These are phyloP conservation scores for Caenorhabditis brenneri DNA, from an alignment of 1,140 invertebrate species.

Conservation along the genomic window DNA sequence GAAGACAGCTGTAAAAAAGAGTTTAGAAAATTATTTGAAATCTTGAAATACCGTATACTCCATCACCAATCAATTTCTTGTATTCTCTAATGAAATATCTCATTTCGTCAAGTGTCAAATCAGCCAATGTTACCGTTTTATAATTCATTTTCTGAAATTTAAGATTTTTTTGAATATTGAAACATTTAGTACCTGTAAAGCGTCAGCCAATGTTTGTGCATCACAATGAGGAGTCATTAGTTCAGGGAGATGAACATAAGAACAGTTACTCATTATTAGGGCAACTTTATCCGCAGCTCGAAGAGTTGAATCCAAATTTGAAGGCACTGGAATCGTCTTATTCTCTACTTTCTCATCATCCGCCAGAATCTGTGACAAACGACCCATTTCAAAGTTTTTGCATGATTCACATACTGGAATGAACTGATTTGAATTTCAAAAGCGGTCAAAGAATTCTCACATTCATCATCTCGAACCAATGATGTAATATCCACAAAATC, in stretches of 20 bases:
- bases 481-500: conserved; percentile 58
- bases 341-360: conserved; percentile 8
- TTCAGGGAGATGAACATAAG: conserved; percentile 71
- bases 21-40: not conserved
- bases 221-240: conserved; percentile 72
- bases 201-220: conserved; percentile 67
- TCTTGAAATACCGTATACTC: conserved; percentile 71
- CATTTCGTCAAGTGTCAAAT: conserved; percentile 73
- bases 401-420: conserved; percentile 59
- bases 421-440: not conserved
- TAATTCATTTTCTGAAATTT: conserved; percentile 69
- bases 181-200: conserved; percentile 60
- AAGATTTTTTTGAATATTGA: not conserved
- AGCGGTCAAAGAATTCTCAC: not conserved
- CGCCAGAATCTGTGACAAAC: conserved; percentile 52
- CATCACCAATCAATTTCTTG: conserved; percentile 71
- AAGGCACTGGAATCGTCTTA: not conserved
- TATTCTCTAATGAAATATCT: conserved; percentile 72
- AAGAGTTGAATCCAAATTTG: conserved; percentile 8
- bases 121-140: conserved; percentile 73
- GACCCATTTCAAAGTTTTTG: conserved; percentile 59
- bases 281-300: conserved; percentile 73
- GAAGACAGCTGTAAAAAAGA: conserved; percentile 70
- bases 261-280: conserved; percentile 73
- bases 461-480: conserved; percentile 32